phyloP scores from a whole-genome alignment of 1,140 invertebrate species.

The Platyura marginata region DNA sequence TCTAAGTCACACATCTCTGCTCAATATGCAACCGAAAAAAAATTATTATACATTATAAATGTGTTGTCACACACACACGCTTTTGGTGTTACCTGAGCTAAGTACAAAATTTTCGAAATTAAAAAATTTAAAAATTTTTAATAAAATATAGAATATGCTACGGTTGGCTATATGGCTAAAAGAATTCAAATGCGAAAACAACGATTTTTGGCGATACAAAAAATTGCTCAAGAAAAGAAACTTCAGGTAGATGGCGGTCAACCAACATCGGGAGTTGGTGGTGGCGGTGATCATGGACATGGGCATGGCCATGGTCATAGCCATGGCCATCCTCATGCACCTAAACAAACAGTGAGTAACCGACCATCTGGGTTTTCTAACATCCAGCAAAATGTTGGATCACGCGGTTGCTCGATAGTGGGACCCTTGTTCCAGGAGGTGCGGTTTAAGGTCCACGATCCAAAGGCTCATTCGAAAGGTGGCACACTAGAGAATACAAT shows the following conservation, averaged over 20 bases:
- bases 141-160: constrained; percentile 61
- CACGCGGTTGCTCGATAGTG: constrained; percentile 44
- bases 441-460: constrained; percentile 83
- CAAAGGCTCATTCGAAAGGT: constrained; percentile 78
- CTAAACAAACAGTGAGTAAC: constrained; percentile 27
- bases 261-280: constrained; percentile 26
- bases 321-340: constrained; percentile 25
- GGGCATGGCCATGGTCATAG: constrained; percentile 25
- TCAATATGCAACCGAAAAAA: no score
- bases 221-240: constrained; percentile 79
- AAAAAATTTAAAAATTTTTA: no score
- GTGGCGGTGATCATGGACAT: constrained; percentile 27
- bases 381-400: constrained; percentile 26
- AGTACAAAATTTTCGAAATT: no score
- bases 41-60: no score
- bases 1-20: no score
- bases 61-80: no score
- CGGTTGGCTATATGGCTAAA: constrained; percentile 89
- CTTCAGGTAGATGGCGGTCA: constrained; percentile 48
- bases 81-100: no score
- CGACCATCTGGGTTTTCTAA: constrained; percentile 26
- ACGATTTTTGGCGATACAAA: constrained; percentile 67
- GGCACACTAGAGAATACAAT: constrained; percentile 78
- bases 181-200: constrained; percentile 89
- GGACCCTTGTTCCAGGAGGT: constrained; percentile 74